Percentiles rank a stretch among this genome's conserved stretches.
Conservation (phyloP, 2,113 vertebrate species). For the Coryphaenoides rupestris region DNA sequence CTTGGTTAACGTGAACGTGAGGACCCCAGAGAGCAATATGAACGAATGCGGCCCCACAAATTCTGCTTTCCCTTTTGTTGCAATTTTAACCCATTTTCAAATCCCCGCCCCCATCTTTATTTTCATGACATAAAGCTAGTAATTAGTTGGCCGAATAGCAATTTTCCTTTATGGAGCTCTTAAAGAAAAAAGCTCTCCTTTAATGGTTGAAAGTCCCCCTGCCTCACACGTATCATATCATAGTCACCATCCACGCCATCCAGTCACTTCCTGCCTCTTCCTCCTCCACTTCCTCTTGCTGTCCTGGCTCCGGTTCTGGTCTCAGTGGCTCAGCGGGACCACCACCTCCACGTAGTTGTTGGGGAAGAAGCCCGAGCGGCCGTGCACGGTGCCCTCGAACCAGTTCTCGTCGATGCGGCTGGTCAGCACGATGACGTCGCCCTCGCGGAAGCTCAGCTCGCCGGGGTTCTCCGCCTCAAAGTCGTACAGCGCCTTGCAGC, state of each 20-base stretch:
- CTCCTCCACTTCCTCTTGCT: background rate
- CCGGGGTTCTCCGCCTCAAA: constrained; percentile 93
- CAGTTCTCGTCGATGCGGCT: constrained; percentile 97
- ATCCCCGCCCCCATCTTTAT: too few relatives aligned
- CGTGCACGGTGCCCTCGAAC: constrained; percentile 87
- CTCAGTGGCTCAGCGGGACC: constrained; percentile 83
- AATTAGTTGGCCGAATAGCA: too few relatives aligned
- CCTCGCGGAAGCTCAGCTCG: constrained; percentile 91
- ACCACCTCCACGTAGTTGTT: constrained; percentile 95
- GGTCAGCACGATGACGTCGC: constrained; percentile 90
- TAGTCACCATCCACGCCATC: constrained; percentile 6
- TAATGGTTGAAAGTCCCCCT: too few relatives aligned
- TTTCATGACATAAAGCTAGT: too few relatives aligned
- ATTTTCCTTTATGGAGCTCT: too few relatives aligned
- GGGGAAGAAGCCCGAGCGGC: constrained; percentile 89
- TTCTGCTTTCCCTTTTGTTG: too few relatives aligned
- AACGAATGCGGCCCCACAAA: background rate
- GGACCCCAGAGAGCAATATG: too few relatives aligned
- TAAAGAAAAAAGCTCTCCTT: too few relatives aligned
- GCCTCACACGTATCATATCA: too few relatives aligned
- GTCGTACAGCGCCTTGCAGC: constrained; percentile 92
- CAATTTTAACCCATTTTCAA: too few relatives aligned
- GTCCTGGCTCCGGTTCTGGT: background rate
- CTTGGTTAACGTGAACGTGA: too few relatives aligned
- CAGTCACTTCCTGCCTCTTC: background rate